Evolutionary conservation across 23 tunicate genomes (phyloP).

Genomic region (Styela plicata): DNA sequence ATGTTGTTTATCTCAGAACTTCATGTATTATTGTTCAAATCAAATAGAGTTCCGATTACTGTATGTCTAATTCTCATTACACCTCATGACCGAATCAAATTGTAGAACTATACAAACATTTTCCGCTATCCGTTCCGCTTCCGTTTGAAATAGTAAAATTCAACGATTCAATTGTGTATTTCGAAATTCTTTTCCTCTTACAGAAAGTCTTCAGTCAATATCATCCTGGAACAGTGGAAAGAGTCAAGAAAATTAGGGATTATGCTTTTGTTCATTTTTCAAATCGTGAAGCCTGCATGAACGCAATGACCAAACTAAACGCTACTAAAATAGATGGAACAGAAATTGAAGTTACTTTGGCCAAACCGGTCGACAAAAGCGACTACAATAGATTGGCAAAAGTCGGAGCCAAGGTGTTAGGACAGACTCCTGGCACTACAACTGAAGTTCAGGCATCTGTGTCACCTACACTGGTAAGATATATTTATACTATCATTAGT

Average conservation of each 20-base stretch:
- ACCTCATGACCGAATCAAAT: too few relatives aligned
- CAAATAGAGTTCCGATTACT: too few relatives aligned
- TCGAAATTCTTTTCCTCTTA: too few relatives aligned
- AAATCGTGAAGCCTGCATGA: conserved; percentile 68
- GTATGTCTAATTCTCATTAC: too few relatives aligned
- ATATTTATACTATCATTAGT: too few relatives aligned
- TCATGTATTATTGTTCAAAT: too few relatives aligned
- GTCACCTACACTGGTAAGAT: conserved; percentile 43
- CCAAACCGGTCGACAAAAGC: conserved; percentile 98
- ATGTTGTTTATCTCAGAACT: too few relatives aligned
- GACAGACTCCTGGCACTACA: conserved; percentile 25
- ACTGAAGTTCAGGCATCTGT: conserved; percentile 21
- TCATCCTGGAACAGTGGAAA: conserved; percentile 80
- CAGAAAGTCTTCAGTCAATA: conserved; percentile 82
- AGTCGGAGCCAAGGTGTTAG: conserved; percentile 96
- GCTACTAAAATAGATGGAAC: conserved; percentile 70
- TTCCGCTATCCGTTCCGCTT: too few relatives aligned
- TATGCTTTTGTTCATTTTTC: conserved; percentile 83
- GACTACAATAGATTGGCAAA: conserved; percentile 97
- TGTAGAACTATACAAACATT: too few relatives aligned
- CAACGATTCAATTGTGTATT: too few relatives aligned
- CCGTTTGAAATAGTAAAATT: too few relatives aligned
- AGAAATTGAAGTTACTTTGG: conserved; percentile 86
- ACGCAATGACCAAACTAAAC: conserved; percentile 61
- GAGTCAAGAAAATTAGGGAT: conserved; percentile 93